These are phyloP conservation scores for Chrysomela aeneicollis DNA, from an alignment of 2,888 invertebrate species.

Conservation along the genomic window DNA sequence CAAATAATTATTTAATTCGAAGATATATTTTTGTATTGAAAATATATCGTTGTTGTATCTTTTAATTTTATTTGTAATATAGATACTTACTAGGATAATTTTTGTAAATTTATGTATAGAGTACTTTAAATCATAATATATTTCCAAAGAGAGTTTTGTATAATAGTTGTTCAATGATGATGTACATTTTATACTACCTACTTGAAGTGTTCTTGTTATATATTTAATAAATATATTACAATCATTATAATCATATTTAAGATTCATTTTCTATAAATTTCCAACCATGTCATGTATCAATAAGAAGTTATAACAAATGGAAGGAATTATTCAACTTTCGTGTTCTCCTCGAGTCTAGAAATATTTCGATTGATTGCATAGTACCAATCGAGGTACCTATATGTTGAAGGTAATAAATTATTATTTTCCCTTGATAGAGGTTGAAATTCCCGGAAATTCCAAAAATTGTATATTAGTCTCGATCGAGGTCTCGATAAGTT, in stretches of 20 bases:
- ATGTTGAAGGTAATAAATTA: no score
- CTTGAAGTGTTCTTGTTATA: slow-evolving; percentile 59
- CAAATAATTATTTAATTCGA: slow-evolving; percentile 48
- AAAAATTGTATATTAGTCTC: no score
- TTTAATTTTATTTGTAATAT: slow-evolving; percentile 59
- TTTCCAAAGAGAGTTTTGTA: slow-evolving; percentile 60
- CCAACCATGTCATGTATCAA: no score
- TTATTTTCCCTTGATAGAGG: no score
- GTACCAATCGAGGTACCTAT: no score
- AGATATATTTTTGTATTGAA: slow-evolving; percentile 57
- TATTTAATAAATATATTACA: slow-evolving; percentile 58
- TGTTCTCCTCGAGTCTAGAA: no score
- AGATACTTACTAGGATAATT: slow-evolving; percentile 50
- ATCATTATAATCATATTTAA: slow-evolving; percentile 23
- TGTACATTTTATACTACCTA: slow-evolving; percentile 61
- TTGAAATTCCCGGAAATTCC: no score
- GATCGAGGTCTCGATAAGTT: no score
- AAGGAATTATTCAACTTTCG: no score
- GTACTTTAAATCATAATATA: slow-evolving; percentile 59
- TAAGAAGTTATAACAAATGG: no score
- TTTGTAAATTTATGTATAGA: slow-evolving; percentile 57
- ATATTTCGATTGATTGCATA: no score
- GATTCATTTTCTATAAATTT: background rate
- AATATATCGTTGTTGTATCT: slow-evolving; percentile 59
- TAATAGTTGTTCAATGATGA: slow-evolving; percentile 52